Conservation (phyloP, 2,888 invertebrate species). For the Nomada ferruginata region DNA sequence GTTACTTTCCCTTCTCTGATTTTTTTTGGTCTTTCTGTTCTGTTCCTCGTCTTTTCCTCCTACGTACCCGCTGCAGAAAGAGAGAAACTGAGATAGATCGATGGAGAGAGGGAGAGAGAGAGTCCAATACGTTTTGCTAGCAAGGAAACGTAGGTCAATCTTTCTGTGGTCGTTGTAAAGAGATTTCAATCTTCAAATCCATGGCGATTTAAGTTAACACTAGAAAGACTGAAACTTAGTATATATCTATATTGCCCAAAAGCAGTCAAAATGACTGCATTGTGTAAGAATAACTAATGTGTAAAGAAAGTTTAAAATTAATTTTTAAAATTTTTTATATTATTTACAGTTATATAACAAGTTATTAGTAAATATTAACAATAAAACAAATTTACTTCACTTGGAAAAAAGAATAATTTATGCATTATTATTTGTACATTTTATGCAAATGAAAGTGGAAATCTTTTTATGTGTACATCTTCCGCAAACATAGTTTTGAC, state of each 20-base stretch:
- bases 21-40: neutral
- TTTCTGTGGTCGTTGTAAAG: no score
- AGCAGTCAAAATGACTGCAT: conserved; percentile 29
- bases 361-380: conserved; percentile 57
- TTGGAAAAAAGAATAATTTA: conserved; percentile 43
- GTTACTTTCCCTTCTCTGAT: neutral
- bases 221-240: no score
- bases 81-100: no score
- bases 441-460: conserved; percentile 47
- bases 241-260: conserved; percentile 20
- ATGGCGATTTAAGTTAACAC: neutral
- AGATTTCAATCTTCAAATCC: no score
- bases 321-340: conserved; percentile 54
- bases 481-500: conserved; percentile 48
- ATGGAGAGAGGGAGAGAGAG: no score
- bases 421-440: conserved; percentile 49
- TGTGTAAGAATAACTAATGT: conserved; percentile 25
- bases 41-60: conserved; percentile 19
- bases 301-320: conserved; percentile 39
- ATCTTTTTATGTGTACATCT: conserved; percentile 50
- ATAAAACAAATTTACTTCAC: conserved; percentile 45
- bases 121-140: conserved; percentile 18
- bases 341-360: conserved; percentile 42
- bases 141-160: conserved; percentile 8
- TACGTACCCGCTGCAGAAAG: neutral